Evolutionary conservation across 2,113 vertebrate genomes (phyloP).

Genomic region (Oenanthe oenanthe): DNA sequence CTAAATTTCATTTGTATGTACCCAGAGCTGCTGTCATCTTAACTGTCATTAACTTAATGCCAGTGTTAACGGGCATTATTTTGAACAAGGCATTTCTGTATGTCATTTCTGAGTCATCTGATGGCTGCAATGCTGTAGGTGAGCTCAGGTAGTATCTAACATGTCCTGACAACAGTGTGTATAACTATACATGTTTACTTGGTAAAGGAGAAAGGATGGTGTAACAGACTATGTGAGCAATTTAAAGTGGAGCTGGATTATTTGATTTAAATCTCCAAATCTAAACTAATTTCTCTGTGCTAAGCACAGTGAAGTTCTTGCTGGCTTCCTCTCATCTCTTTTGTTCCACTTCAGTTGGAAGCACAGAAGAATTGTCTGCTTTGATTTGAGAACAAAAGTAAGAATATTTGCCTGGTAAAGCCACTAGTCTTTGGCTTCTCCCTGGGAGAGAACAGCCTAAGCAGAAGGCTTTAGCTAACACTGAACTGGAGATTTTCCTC

Average conservation of each 20-base stretch:
- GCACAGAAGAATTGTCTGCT: neutral
- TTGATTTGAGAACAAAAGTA: neutral
- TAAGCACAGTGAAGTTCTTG: neutral
- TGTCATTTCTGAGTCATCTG: neutral
- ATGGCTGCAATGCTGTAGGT: neutral
- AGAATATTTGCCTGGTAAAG: neutral
- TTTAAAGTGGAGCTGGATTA: neutral
- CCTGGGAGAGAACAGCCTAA: neutral
- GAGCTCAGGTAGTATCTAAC: neutral
- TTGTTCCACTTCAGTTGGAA: neutral
- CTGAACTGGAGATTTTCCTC: neutral
- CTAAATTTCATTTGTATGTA: accelerated
- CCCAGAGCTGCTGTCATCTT: neutral
- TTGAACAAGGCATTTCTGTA: neutral
- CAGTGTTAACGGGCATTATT: neutral
- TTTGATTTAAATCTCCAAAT: neutral
- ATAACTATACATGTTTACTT: neutral
- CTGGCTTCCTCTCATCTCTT: neutral
- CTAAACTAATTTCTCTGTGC: neutral
- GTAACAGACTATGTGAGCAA: neutral
- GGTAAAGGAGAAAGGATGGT: neutral
- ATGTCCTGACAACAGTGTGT: neutral
- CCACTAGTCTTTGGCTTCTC: neutral
- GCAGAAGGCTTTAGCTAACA: neutral
- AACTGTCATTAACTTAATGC: too few relatives aligned